Evolutionary conservation across 2,888 invertebrate species (phyloP).

Genomic region (Saturnia pavonia): DNA sequence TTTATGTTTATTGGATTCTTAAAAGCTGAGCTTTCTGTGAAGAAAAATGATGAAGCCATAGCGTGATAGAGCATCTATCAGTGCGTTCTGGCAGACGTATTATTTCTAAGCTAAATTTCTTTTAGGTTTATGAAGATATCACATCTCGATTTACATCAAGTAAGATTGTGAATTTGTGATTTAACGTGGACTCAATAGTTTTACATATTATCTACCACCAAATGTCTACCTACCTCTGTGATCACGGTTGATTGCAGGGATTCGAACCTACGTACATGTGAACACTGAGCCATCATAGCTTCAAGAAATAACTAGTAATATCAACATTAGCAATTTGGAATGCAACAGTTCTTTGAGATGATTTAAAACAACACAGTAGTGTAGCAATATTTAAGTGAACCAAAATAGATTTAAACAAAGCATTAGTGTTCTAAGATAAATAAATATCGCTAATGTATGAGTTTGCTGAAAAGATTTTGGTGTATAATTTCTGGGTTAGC

Average conservation of each 20-base stretch:
- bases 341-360: neutral
- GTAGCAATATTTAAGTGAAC: neutral
- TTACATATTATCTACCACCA: too few species aligned
- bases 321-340: neutral
- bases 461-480: neutral
- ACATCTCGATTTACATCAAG: neutral
- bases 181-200: too few species aligned
- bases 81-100: neutral
- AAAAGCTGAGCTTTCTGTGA: neutral
- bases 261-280: too few species aligned
- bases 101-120: neutral
- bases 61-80: neutral
- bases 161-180: neutral
- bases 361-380: conserved; percentile 7
- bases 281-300: too few species aligned
- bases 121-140: neutral
- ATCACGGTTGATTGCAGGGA: too few species aligned
- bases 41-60: neutral
- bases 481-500: neutral
- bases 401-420: conserved; percentile 10
- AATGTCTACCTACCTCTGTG: too few species aligned
- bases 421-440: conserved; percentile 6
- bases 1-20: neutral
- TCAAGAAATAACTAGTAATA: neutral
- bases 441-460: conserved; percentile 3